Percentiles rank a stretch among this genome's conserved stretches.
Evolutionary conservation across 1,140 invertebrate species (phyloP).

Genomic region (Macrobrachium rosenbergii): DNA sequence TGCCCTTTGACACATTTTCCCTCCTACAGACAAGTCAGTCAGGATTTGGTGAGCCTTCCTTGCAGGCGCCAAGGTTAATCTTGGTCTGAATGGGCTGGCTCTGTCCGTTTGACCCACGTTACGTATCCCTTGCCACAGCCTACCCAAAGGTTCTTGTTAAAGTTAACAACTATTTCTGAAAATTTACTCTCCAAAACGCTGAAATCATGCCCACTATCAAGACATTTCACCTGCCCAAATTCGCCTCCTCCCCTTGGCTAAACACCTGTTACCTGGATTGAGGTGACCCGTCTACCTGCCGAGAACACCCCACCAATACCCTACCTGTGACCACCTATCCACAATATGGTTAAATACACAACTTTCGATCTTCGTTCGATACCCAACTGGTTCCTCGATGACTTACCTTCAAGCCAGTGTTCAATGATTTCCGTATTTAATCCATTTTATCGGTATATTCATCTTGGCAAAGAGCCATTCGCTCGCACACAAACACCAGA

Average conservation of each 20-base stretch:
- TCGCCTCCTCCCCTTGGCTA: constrained; percentile 19
- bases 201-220: neutral
- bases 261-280: constrained; percentile 42
- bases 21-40: neutral
- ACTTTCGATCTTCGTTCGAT: neutral
- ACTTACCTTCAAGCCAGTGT: constrained; percentile 48
- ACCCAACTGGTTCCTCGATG: neutral
- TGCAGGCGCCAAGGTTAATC: too few relatives aligned
- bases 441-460: constrained; percentile 49
- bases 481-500: constrained; percentile 51
- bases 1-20: too few relatives aligned
- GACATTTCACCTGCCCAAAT: constrained; percentile 44
- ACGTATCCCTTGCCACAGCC: too few relatives aligned
- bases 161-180: too few relatives aligned
- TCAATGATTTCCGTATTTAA: constrained; percentile 48
- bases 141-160: too few relatives aligned
- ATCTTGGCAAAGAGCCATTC: constrained; percentile 42
- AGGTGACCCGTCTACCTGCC: constrained; percentile 25
- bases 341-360: neutral
- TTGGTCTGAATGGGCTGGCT: too few relatives aligned
- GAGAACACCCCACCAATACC: constrained; percentile 20
- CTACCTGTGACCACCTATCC: neutral
- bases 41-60: neutral
- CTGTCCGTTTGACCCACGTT: too few relatives aligned
- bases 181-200: too few relatives aligned